phyloP scores from a whole-genome alignment of 1,140 invertebrate species.

The Condylostylus longicornis region DNA sequence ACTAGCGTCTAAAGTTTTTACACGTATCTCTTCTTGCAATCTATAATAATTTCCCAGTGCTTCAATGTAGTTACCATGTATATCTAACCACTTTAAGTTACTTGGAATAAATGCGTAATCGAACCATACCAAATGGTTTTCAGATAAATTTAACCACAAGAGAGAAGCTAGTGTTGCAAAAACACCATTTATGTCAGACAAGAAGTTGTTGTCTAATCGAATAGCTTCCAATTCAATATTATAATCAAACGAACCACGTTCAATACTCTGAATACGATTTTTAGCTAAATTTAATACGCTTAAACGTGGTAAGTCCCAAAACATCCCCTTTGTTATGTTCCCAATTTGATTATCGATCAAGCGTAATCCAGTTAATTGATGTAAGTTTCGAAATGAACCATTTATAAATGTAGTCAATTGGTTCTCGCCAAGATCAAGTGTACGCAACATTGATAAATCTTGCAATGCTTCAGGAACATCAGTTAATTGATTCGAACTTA shows the following conservation, averaged over 20 bases:
- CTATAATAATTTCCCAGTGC: conserved; percentile 73
- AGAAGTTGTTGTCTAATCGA: conserved; percentile 68
- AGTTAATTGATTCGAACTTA: conserved; percentile 69
- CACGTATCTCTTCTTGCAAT: conserved; percentile 58
- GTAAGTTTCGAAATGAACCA: conserved; percentile 66
- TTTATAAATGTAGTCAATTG: conserved; percentile 64
- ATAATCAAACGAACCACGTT: conserved; percentile 63
- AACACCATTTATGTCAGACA: conserved; percentile 73
- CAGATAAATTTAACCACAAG: conserved; percentile 75
- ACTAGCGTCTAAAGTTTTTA: conserved; percentile 72
- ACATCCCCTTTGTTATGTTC: conserved; percentile 69
- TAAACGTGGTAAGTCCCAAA: conserved; percentile 64
- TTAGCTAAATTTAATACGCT: conserved; percentile 75
- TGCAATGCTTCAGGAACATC: conserved; percentile 68
- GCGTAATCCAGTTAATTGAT: conserved; percentile 68
- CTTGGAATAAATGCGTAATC: conserved; percentile 77
- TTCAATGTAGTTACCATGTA: conserved; percentile 76
- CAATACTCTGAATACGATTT: conserved; percentile 72
- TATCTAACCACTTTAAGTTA: conserved; percentile 78
- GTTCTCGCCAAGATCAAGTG: conserved; percentile 75
- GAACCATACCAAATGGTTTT: conserved; percentile 81
- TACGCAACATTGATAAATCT: conserved; percentile 67
- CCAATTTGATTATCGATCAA: conserved; percentile 75
- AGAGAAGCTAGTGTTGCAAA: conserved; percentile 65
- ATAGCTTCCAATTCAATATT: conserved; percentile 69